These are phyloP conservation scores for Drosophila acutilabella DNA, from an alignment of 2,888 invertebrate species.

Conservation along the genomic window DNA sequence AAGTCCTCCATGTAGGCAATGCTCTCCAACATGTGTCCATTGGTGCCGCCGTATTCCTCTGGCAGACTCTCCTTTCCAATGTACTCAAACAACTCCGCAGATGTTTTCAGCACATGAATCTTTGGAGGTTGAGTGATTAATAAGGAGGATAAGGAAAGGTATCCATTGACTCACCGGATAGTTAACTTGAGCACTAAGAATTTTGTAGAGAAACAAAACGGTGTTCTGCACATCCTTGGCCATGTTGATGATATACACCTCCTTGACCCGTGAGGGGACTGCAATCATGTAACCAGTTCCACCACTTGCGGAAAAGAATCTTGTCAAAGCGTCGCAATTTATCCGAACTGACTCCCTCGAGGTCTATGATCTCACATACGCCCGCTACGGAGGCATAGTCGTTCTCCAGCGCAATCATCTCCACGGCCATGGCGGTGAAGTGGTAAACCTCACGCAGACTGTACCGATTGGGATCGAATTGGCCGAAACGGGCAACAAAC, in stretches of 20 bases:
- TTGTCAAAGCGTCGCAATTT: constrained; percentile 68
- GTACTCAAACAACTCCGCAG: constrained; percentile 71
- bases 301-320: constrained; percentile 74
- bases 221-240: constrained; percentile 72
- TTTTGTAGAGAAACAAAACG: constrained; percentile 61
- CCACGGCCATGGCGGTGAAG: constrained; percentile 77
- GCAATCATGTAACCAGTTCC: constrained; percentile 73
- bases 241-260: constrained; percentile 75
- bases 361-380: constrained; percentile 75
- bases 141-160: too few species aligned
- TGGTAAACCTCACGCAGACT: constrained; percentile 75
- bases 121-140: constrained; percentile 5
- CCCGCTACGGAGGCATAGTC: constrained; percentile 80
- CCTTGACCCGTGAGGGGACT: constrained; percentile 68
- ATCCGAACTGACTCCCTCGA: constrained; percentile 68
- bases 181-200: constrained; percentile 64
- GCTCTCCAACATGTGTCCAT: constrained; percentile 76
- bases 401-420: constrained; percentile 78
- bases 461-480: constrained; percentile 72
- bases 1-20: constrained; percentile 81
- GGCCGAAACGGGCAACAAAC: constrained; percentile 74
- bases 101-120: constrained; percentile 67
- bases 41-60: constrained; percentile 80
- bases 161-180: constrained; percentile 62
- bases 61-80: constrained; percentile 74